Evolutionary conservation across 2,113 vertebrate species (phyloP).

Genomic region (Hemiscyllium ocellatum): DNA sequence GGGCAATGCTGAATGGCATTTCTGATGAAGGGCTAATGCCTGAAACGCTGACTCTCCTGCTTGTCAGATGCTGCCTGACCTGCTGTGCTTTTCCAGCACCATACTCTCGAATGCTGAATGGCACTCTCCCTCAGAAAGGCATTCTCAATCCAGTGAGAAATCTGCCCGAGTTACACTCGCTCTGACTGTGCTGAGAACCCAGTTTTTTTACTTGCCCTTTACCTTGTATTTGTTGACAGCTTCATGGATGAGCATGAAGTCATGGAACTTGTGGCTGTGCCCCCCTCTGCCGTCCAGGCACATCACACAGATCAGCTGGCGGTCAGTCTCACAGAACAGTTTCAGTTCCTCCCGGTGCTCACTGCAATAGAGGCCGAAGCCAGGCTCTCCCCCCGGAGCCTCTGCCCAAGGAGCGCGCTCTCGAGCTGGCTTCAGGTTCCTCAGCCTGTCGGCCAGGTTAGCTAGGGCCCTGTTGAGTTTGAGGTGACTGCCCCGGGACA

Average conservation of each 20-base stretch:
- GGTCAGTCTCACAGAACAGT: slow-evolving; percentile 16
- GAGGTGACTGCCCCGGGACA: slow-evolving; percentile 47
- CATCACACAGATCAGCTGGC: neutral
- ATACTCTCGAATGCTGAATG: neutral
- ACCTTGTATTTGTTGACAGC: neutral
- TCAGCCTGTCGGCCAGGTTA: neutral
- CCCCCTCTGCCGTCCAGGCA: neutral
- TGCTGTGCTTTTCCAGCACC: no score
- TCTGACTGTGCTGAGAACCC: no score
- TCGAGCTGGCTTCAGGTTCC: neutral
- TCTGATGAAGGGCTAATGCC: no score
- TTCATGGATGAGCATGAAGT: neutral
- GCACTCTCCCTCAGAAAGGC: no score
- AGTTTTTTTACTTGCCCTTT: neutral
- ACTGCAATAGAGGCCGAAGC: neutral
- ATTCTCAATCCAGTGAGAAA: no score
- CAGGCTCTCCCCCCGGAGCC: no score
- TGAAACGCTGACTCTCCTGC: no score
- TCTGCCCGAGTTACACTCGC: no score
- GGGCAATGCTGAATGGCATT: neutral
- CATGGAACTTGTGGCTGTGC: neutral
- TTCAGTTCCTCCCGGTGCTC: slow-evolving; percentile 7
- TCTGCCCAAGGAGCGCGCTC: neutral
- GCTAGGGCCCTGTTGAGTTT: slow-evolving; percentile 13
- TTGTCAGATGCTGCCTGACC: no score